Conservation (phyloP, 2,113 vertebrate genomes). For the Hippocampus guttulatus region DNA sequence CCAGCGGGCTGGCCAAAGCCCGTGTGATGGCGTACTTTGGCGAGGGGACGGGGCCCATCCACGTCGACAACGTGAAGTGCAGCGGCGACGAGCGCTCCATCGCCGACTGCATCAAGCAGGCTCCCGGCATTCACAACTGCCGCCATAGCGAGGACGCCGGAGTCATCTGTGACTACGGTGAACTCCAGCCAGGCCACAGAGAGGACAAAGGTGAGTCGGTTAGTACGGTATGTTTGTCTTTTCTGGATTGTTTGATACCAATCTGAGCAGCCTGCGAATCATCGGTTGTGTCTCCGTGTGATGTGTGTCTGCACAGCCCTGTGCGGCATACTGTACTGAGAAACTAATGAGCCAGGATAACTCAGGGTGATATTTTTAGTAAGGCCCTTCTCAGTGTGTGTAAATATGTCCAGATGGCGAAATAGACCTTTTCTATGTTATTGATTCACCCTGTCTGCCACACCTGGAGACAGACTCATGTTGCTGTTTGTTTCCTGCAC, state of each 20-base stretch:
- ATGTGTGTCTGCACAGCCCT: neutral
- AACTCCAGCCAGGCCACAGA: conserved; percentile 55
- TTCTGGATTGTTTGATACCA: neutral
- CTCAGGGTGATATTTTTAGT: neutral
- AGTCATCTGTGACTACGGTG: conserved; percentile 87
- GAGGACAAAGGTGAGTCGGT: conserved; percentile 75
- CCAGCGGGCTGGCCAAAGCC: conserved; percentile 83
- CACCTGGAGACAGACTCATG: conserved; percentile 35
- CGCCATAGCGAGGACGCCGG: conserved; percentile 95
- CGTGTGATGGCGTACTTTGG: conserved; percentile 95
- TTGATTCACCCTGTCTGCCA: conserved; percentile 50
- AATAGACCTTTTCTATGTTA: conserved; percentile 39
- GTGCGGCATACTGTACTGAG: conserved; percentile 20
- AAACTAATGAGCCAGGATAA: conserved; percentile 24
- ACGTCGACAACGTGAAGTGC: conserved; percentile 89
- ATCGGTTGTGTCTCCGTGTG: neutral
- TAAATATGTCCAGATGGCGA: conserved; percentile 52
- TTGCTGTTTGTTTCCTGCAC: conserved; percentile 43
- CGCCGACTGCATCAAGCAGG: conserved; percentile 87
- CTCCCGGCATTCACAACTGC: conserved; percentile 88
- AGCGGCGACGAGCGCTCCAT: conserved; percentile 81
- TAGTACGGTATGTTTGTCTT: neutral
- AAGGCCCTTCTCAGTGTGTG: neutral
- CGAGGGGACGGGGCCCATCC: conserved; percentile 89
- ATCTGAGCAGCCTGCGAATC: conserved; percentile 6